Evolutionary conservation across 2,888 invertebrate species (phyloP).

Genomic region (Cataglyphis altisquamis): DNA sequence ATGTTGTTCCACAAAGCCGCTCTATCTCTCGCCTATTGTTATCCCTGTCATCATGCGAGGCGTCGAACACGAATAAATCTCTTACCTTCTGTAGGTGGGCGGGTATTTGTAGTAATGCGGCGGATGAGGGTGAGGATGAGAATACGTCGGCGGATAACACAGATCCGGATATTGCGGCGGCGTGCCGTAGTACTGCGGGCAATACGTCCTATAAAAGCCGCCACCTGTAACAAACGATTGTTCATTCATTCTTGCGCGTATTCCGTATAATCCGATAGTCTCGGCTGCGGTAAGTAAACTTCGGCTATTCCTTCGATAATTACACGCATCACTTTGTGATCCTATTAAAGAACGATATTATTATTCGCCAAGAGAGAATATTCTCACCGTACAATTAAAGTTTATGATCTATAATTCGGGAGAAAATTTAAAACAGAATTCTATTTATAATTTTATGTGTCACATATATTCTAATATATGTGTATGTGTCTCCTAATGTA

Average conservation of each 20-base stretch:
- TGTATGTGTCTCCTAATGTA: background rate
- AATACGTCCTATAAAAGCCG: constrained; percentile 85
- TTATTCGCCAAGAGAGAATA: background rate
- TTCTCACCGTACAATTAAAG: background rate
- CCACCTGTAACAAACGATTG: constrained; percentile 78
- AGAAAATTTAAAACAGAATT: background rate
- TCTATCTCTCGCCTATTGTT: background rate
- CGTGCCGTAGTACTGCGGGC: constrained; percentile 87
- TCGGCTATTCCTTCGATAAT: constrained; percentile 18
- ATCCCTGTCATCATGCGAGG: constrained; percentile 20
- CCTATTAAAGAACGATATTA: constrained; percentile 3
- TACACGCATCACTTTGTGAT: background rate
- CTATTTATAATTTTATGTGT: background rate
- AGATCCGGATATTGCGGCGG: constrained; percentile 87
- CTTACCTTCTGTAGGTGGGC: constrained; percentile 84
- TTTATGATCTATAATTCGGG: background rate
- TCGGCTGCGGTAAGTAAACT: constrained; percentile 14
- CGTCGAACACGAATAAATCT: constrained; percentile 50
- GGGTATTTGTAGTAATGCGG: constrained; percentile 85
- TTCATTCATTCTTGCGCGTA: constrained; percentile 42
- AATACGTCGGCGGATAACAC: constrained; percentile 87
- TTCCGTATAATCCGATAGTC: constrained; percentile 26
- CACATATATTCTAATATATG: background rate
- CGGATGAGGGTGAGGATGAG: constrained; percentile 84
- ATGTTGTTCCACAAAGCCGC: background rate